phyloP scores from a whole-genome alignment of 2,113 vertebrate genomes.

The Oreochromis spilurus region DNA sequence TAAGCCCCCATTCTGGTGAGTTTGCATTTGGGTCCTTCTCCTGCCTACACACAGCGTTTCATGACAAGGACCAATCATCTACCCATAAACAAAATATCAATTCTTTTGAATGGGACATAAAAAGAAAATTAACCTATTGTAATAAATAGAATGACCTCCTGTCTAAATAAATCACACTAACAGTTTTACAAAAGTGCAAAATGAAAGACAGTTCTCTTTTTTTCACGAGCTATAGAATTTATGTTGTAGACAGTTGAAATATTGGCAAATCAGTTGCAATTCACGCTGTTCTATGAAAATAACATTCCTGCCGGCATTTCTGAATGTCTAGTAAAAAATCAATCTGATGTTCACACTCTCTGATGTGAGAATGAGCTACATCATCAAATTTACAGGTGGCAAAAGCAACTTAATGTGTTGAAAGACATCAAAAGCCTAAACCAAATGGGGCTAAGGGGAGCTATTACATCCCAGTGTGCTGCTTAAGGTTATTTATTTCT shows the following conservation, averaged over 20 bases:
- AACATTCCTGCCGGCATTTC: neutral
- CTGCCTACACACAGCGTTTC: neutral
- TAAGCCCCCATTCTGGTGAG: neutral
- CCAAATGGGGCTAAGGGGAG: neutral
- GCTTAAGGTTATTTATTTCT: neutral
- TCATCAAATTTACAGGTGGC: neutral
- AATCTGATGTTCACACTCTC: neutral
- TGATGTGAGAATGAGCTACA: neutral
- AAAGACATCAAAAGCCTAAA: neutral
- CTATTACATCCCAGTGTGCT: neutral
- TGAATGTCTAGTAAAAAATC: neutral
- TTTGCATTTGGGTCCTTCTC: neutral
- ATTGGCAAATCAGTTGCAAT: neutral
- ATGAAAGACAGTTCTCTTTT: neutral
- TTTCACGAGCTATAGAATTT: neutral
- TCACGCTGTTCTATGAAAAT: neutral
- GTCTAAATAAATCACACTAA: neutral
- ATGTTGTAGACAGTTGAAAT: neutral
- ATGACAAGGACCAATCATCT: neutral
- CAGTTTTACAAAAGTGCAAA: neutral
- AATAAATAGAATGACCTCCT: neutral
- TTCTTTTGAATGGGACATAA: neutral
- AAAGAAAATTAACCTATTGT: neutral
- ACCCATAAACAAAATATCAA: neutral
- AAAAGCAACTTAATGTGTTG: neutral